Evolutionary conservation across 2,797 vertebrate species (phyloP).

Genomic region (Luscinia luscinia): DNA sequence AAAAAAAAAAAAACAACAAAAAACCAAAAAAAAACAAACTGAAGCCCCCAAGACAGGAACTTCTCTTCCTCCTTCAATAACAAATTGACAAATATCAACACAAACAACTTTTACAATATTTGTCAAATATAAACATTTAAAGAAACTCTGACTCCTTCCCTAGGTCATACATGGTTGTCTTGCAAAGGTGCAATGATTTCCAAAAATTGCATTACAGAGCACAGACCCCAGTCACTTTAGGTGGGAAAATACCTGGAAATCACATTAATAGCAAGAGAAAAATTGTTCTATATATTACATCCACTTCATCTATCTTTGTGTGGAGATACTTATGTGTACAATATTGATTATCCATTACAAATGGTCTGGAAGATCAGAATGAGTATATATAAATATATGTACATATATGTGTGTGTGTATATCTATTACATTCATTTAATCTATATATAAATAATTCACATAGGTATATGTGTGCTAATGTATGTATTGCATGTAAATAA

Average conservation of each 20-base stretch:
- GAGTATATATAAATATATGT: not conserved
- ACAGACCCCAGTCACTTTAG: not conserved
- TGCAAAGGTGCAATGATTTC: not conserved
- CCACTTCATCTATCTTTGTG: not conserved
- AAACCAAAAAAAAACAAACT: not conserved
- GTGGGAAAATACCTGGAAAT: not conserved
- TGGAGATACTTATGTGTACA: not conserved
- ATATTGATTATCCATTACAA: not conserved
- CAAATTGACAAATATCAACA: not conserved
- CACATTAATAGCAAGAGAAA: not conserved
- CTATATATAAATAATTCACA: not conserved
- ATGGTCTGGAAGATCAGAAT: not conserved
- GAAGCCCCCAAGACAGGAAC: not conserved
- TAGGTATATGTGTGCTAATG: too few relatives aligned
- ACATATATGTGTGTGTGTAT: rapidly evolving
- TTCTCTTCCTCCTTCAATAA: not conserved
- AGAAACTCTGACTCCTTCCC: not conserved
- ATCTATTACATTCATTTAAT: not conserved
- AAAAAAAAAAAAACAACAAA: not conserved
- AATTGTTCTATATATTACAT: not conserved
- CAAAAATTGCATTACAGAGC: not conserved
- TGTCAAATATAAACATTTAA: not conserved
- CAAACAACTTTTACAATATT: not conserved
- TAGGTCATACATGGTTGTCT: not conserved
- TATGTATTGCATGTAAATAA: not conserved